phyloP scores from a whole-genome alignment of 92 coral and sea anemone genomes.

The Epizoanthus scotinus region DNA sequence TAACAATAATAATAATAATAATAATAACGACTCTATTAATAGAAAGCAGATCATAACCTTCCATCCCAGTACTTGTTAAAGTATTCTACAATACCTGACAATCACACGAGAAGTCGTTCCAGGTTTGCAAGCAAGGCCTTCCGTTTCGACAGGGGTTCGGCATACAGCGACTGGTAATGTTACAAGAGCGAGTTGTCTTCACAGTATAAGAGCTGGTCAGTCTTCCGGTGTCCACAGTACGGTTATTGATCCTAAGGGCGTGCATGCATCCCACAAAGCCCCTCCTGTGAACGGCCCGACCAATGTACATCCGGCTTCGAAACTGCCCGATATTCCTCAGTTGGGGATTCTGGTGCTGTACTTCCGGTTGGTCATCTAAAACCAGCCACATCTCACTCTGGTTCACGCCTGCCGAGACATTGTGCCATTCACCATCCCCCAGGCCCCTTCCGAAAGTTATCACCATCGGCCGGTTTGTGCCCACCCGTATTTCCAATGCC shows the following conservation, averaged over 20 bases:
- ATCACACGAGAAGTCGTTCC: constrained; percentile 69
- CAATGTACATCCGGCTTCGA: constrained; percentile 61
- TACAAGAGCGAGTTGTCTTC: constrained; percentile 62
- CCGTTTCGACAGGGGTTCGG: constrained; percentile 85
- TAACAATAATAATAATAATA: too few relatives aligned
- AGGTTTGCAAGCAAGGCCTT: constrained; percentile 75
- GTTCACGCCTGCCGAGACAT: constrained; percentile 80
- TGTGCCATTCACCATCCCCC: constrained; percentile 93
- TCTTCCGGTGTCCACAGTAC: constrained; percentile 34
- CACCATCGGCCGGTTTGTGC: constrained; percentile 64
- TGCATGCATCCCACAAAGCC: constrained; percentile 97
- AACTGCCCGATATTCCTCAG: constrained; percentile 65
- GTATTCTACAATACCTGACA: constrained; percentile 46
- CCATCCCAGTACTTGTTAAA: too few relatives aligned
- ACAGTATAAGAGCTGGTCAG: constrained; percentile 45
- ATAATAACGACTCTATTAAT: too few relatives aligned
- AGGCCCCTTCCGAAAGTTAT: constrained; percentile 75
- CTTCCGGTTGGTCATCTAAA: constrained; percentile 71
- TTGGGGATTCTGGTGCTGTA: constrained; percentile 79
- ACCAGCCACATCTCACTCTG: constrained; percentile 60
- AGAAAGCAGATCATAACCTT: too few relatives aligned
- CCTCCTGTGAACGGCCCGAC: constrained; percentile 70
- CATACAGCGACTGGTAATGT: constrained; percentile 61
- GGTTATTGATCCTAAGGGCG: constrained; percentile 63
- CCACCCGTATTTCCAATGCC: constrained; percentile 69